Evolutionary conservation across 2,113 vertebrate species (phyloP).

Genomic region (Melanotaenia duboulayi): DNA sequence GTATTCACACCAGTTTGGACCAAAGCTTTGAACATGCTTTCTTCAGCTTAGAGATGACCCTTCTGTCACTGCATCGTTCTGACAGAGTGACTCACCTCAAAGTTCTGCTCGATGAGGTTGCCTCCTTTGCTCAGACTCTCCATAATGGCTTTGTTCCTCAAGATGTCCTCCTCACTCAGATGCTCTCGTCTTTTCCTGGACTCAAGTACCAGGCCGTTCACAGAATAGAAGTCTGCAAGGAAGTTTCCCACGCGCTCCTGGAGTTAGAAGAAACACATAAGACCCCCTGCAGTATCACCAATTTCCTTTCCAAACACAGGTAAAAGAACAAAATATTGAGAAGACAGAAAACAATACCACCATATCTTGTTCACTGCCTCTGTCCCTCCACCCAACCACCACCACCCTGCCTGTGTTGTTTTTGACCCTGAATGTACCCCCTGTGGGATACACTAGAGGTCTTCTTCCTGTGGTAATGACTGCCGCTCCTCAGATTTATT

Average conservation of each 20-base stretch:
- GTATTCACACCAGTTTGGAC: background rate
- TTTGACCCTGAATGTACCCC: slow-evolving; percentile 33
- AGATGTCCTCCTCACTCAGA: slow-evolving; percentile 97
- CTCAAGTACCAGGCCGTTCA: slow-evolving; percentile 96
- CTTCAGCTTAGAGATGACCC: too few relatives aligned
- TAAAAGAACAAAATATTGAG: slow-evolving; percentile 11
- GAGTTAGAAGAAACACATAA: slow-evolving; percentile 30
- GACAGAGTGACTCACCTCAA: slow-evolving; percentile 85
- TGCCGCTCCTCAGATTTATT: slow-evolving; percentile 15
- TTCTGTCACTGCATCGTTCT: background rate
- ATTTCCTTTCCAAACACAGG: slow-evolving; percentile 48
- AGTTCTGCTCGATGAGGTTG: slow-evolving; percentile 95
- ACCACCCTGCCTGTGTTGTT: slow-evolving; percentile 26
- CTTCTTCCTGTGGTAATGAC: slow-evolving; percentile 11
- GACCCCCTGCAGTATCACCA: background rate
- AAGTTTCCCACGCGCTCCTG: slow-evolving; percentile 99
- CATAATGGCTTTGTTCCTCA: slow-evolving; percentile 99
- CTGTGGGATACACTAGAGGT: background rate
- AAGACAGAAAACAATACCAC: slow-evolving; percentile 8
- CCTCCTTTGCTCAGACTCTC: slow-evolving; percentile 99
- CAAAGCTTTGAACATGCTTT: background rate
- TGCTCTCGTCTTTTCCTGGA: slow-evolving; percentile 97
- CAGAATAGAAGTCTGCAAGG: slow-evolving; percentile 95
- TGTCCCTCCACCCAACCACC: background rate
- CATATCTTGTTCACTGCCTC: slow-evolving; percentile 11